Base-by-base conservation (phyloP, 2,888 invertebrate genomes). In the Lordiphosa fenestrarum region DNA sequence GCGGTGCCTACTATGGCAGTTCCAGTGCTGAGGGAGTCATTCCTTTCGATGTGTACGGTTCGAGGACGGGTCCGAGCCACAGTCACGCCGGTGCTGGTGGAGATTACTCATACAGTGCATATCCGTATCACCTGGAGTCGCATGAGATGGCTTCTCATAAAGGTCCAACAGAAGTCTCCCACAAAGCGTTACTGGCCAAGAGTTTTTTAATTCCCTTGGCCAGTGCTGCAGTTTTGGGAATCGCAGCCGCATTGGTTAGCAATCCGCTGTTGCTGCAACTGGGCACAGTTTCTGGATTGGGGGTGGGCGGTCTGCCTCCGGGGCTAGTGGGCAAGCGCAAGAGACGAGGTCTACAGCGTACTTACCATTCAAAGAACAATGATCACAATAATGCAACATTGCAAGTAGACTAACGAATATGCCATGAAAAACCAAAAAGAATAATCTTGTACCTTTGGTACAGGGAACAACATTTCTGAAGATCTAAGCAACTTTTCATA, bases 261-360 rank as follows among this genome's bases (percentile, higher is more conserved):
- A 95, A 95, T 89, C 95, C 96, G 4, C 91, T 95, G 50, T 91
- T 96, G 10, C 88, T 96, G 36, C 95, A 95, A 87, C 91, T 96
- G 40, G 95, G 95, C 23, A 93, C 94, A 0, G 91, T 95, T 6
- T 92, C 93, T 23, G 94, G 94, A 13, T 89, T 91, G 69, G 70
- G 72, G 15, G 90, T 90, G 69, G 60, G 69, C 25, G 94, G 94
- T 10, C 90, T 91, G 68, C 70, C 66, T 0, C 77, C 71, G 4
- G 67, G 74, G 10, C 21, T 74, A 13, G 67, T 87, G 13, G 82
- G 87, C 5, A 88, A 87, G 37, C 88, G 88, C 40, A 86, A 73
- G 48, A 67, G 75, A 25, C 84, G 88, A 4, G 70, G 77, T 6
- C 12, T 39, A 7, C 23, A 37, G 15, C 44, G 44, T 33, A 33